Base-by-base conservation (phyloP, 2,797 vertebrate genomes). In the Stomatorhinus walkeri region DNA sequence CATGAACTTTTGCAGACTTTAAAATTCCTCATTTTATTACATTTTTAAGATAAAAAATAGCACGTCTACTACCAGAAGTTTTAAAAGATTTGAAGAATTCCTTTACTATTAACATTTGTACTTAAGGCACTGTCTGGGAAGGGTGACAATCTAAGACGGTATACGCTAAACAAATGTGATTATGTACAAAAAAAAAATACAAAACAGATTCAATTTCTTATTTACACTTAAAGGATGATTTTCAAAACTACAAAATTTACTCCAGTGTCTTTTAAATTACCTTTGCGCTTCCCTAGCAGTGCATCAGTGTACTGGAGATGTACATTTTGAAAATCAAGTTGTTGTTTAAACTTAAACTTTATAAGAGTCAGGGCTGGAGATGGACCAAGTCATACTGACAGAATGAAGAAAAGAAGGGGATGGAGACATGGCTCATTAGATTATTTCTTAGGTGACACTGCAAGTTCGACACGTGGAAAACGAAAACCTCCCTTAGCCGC, bases 391-490 rank as follows among this genome's bases (percentile, higher is more conserved):
- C n/a, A 85, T 61, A 46, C 5, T 5, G 28, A 85, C 5, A 68
- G 10, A 64, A 36, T 56, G n/a, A 28, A 40, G 7, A 24, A 52
- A 52, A 54, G 87, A 54, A 19, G 16, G 24, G 72, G 22, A 32
- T 8, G 32, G 88, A 87, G 36, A 91, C 88, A 90, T 54, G 28
- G 51, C 76, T 91, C 36, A 91, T 87, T 89, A 91, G 92, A 94
- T 94, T 94, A 96, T 92, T 97, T 97, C 93, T 97, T 97, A 51
- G 96, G 95, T 89, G 97, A 96, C 91, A 97, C 95, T 0, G 95
- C 90, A 61, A 97, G 87, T 92, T 98, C 97, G 90, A 96, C 89
- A 59, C 91, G 94, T 0, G 98, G 97, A 52, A 96, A 84, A 56
- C 93, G 96, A 84, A 96, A 91, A 28, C 95, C 97, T 24, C 93